These are phyloP conservation scores for Drepana falcataria DNA, from an alignment of 2,888 invertebrate species.

Conservation along the genomic window DNA sequence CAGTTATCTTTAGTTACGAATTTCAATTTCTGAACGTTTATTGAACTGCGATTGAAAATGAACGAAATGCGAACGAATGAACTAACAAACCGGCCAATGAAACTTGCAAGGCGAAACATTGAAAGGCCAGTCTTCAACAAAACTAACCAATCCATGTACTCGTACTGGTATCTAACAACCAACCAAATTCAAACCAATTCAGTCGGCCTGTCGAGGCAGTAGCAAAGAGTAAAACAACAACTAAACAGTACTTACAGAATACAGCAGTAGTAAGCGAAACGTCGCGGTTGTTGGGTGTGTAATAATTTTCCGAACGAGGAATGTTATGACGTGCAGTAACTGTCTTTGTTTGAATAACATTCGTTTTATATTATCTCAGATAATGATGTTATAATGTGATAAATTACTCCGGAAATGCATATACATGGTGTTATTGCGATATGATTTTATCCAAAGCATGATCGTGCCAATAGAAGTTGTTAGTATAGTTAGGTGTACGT, in stretches of 20 bases:
- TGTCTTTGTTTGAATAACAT: slow-evolving; percentile 71
- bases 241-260: too few relatives aligned
- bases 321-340: slow-evolving; percentile 77
- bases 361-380: slow-evolving; percentile 44
- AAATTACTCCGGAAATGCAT: slow-evolving; percentile 37
- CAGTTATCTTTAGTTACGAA: background rate
- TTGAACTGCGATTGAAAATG: background rate
- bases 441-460: slow-evolving; percentile 72
- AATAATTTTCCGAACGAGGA: slow-evolving; percentile 45
- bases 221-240: too few relatives aligned
- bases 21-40: background rate
- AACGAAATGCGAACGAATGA: background rate
- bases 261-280: slow-evolving; percentile 44
- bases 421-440: slow-evolving; percentile 43
- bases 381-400: slow-evolving; percentile 61
- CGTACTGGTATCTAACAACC: too few relatives aligned
- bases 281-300: slow-evolving; percentile 37
- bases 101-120: background rate
- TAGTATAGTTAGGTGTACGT: slow-evolving; percentile 74
- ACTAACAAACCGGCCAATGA: background rate
- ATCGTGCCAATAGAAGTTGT: slow-evolving; percentile 72
- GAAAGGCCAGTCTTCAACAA: background rate
- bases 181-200: too few relatives aligned
- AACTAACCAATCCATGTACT: background rate
- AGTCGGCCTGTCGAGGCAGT: too few relatives aligned